Percentiles rank a stretch among this genome's conserved stretches.
These are phyloP conservation scores for Linepithema humile DNA, from an alignment of 1,140 invertebrate genomes.

Conservation along the genomic window DNA sequence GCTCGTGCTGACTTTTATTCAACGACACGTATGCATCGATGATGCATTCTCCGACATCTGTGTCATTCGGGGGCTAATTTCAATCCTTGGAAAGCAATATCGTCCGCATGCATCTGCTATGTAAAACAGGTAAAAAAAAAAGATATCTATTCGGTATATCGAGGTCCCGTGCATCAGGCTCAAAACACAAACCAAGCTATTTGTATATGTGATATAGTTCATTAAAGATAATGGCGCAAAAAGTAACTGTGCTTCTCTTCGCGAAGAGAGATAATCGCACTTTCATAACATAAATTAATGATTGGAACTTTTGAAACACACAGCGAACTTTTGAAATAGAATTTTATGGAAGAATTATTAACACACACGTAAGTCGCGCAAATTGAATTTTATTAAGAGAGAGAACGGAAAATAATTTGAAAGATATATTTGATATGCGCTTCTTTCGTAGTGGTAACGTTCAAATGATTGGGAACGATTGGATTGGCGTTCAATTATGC, in stretches of 20 bases:
- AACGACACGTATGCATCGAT: conserved; percentile 48
- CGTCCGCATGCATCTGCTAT: conserved; percentile 40
- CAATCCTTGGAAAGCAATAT: conserved; percentile 56
- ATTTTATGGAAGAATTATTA: background rate
- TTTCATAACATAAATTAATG: background rate
- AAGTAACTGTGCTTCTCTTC: background rate
- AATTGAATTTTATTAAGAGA: background rate
- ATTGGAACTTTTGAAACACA: background rate
- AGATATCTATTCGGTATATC: conserved; percentile 26
- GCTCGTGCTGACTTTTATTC: conserved; percentile 26
- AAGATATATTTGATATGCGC: no score
- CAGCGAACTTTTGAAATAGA: no score
- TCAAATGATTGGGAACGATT: conserved; percentile 4
- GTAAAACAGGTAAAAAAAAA: conserved; percentile 46
- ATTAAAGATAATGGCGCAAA: background rate
- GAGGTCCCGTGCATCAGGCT: background rate
- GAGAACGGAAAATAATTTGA: background rate
- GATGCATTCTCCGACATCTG: conserved; percentile 53
- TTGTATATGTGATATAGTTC: background rate
- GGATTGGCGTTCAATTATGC: conserved; percentile 27
- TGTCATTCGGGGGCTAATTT: conserved; percentile 51
- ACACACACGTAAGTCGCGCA: background rate
- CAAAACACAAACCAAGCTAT: background rate
- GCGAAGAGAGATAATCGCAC: background rate
- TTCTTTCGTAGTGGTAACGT: background rate